phyloP scores from a whole-genome alignment of 30 jellyfish, hydroid and myxozoan species.

The Turritopsis rubra region DNA sequence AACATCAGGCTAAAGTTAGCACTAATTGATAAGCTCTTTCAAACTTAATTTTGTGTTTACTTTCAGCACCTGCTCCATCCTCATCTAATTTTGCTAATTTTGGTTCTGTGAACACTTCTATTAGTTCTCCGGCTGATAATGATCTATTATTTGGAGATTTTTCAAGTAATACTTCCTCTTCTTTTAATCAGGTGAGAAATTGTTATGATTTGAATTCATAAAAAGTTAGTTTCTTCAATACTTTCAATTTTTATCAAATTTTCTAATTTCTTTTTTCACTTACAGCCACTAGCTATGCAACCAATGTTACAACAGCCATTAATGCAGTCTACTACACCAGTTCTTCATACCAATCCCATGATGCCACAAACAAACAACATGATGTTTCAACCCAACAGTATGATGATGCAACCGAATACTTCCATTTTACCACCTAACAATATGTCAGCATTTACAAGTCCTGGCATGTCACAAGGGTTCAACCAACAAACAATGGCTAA shows the following conservation, averaged over 20 bases:
- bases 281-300: not conserved
- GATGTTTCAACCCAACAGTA: not conserved
- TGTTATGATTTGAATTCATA: not conserved
- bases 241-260: not conserved
- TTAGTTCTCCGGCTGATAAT: not conserved
- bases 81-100: slow-evolving; percentile 20
- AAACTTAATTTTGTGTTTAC: no score
- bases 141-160: not conserved
- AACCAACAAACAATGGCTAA: not conserved
- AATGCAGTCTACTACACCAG: not conserved
- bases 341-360: not conserved
- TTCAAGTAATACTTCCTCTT: not conserved
- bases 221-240: not conserved
- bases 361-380: slow-evolving; percentile 13
- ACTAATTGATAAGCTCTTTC: not conserved
- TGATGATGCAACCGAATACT: not conserved
- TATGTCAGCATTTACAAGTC: not conserved
- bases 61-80: not conserved
- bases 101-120: slow-evolving; percentile 25
- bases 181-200: slow-evolving; percentile 3
- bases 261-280: not conserved
- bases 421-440: not conserved
- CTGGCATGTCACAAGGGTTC: not conserved
- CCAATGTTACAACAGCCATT: not conserved
- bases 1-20: not conserved